Base-by-base conservation (phyloP, 2,113 vertebrate genomes). In the Motacilla tschutschensis region DNA sequence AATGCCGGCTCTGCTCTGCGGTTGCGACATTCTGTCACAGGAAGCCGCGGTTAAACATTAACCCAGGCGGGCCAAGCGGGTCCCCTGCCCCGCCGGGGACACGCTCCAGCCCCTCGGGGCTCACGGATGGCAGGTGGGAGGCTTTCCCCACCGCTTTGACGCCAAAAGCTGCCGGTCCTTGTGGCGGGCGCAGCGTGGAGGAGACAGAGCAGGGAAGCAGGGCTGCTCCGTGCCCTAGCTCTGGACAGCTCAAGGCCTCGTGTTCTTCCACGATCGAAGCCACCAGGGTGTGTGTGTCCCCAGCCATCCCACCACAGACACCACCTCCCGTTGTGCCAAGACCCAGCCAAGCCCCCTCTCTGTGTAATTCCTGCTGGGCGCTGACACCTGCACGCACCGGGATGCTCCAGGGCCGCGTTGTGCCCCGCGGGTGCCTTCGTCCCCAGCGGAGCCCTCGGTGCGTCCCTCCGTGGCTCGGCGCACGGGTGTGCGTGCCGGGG, bases 1-100 rank as follows among this genome's bases (percentile, higher is more conserved):
- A 96, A 95, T 51, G 90, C 84, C 25, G 73, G 57, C 94, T 92
- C 87, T 78, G 91, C 92, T 88, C 83, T 93, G 93, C 67, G 89
- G 80, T 92, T 94, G 92, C 91, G 88, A 89, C 90, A 54, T 40
- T 9, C 66, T 76, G 91, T 92, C 95, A 94, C 80, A 54, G 93
- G 93, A 94, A 96, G 88, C 87, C n/a, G 63, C 8, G 66, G 90
- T 95, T 95, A 90, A 93, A 94, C 73, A 93, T 91, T 88, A 91
- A 95, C 83, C 80, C 21, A 70, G 69, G 75, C 4, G 13, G 77
- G 91, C 5, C 2, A 31, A 75, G 40, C 8, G 6, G 66, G 57
- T 88, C 64, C 44, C 64, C 25, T 44, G 76, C 36, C 47, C 70
- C 7, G 22, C 26, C 6, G 4, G 74, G 43, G 36, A 17, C 14